phyloP scores from a whole-genome alignment of 2,113 vertebrate species.

The Puffinus mauretanicus region DNA sequence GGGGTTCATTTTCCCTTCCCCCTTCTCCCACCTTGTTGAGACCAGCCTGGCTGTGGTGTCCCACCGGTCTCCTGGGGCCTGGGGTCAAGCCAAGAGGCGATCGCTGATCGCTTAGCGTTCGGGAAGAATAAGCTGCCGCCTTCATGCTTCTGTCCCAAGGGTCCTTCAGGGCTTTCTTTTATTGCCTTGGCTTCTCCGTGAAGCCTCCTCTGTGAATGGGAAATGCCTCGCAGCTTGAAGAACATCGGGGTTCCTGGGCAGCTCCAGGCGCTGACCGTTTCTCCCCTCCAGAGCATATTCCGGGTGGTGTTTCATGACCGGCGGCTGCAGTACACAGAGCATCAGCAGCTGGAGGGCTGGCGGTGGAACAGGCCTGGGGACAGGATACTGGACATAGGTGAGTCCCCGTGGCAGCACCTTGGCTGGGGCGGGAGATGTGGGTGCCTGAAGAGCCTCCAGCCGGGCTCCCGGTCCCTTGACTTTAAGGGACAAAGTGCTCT shows the following conservation, averaged over 20 bases:
- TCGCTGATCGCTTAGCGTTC: rapidly evolving
- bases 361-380: slow-evolving; percentile 96
- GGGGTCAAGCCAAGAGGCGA: not conserved
- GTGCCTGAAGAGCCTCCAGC: not conserved
- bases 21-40: not conserved
- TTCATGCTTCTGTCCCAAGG: rapidly evolving
- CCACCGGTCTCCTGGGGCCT: not conserved
- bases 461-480: rapidly evolving
- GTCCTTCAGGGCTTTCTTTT: not conserved
- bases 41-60: not conserved
- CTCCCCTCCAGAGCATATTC: slow-evolving; percentile 85
- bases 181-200: not conserved
- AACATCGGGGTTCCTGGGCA: rapidly evolving
- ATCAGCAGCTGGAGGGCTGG: slow-evolving; percentile 98
- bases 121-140: not conserved
- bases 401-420: not conserved
- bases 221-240: not conserved
- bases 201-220: not conserved
- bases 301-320: slow-evolving; percentile 96
- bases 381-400: slow-evolving; percentile 94
- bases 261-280: not conserved
- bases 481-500: not conserved
- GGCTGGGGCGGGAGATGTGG: not conserved
- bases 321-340: slow-evolving; percentile 94
- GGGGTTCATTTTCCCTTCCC: not conserved